Conservation (phyloP, 2,888 invertebrate genomes). For the Caprella mutica region DNA sequence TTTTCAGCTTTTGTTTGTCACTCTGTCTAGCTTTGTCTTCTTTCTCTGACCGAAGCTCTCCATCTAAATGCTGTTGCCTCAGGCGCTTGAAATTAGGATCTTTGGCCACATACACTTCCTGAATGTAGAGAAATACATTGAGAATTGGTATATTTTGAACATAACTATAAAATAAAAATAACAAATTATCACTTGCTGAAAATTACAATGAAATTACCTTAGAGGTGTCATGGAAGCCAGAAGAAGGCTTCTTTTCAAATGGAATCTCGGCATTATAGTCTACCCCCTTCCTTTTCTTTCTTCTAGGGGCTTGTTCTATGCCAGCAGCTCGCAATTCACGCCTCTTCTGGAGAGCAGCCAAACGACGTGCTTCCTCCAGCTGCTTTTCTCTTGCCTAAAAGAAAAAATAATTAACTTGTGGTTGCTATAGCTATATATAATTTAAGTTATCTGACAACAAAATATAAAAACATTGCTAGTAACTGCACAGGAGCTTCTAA, state of each 20-base stretch:
- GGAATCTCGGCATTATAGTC: slow-evolving; percentile 97
- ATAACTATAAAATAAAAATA: too few relatives aligned
- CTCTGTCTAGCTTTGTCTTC: slow-evolving; percentile 88
- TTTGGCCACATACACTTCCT: slow-evolving; percentile 61
- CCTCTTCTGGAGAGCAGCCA: slow-evolving; percentile 95
- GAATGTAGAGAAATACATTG: too few relatives aligned
- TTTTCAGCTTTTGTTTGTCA: slow-evolving; percentile 89
- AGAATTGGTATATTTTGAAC: too few relatives aligned
- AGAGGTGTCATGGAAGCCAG: slow-evolving; percentile 91
- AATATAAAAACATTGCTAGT: too few relatives aligned
- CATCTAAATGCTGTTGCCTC: slow-evolving; percentile 84
- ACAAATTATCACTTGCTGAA: too few relatives aligned
- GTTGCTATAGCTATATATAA: too few relatives aligned
- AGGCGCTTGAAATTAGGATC: slow-evolving; percentile 81
- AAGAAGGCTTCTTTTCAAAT: slow-evolving; percentile 84
- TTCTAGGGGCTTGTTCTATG: slow-evolving; percentile 49
- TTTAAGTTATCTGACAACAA: too few relatives aligned
- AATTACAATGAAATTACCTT: slow-evolving; percentile 49
- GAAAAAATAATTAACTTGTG: background rate
- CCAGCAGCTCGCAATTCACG: slow-evolving; percentile 94
- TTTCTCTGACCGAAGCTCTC: slow-evolving; percentile 75
- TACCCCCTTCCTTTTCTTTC: slow-evolving; percentile 62
- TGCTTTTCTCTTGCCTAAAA: slow-evolving; percentile 82
- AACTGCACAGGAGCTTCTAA: too few relatives aligned
- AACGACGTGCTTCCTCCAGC: slow-evolving; percentile 86